These are phyloP conservation scores for Odontamblyopus lacepedii DNA, from an alignment of 2,797 vertebrate species.

Conservation along the genomic window DNA sequence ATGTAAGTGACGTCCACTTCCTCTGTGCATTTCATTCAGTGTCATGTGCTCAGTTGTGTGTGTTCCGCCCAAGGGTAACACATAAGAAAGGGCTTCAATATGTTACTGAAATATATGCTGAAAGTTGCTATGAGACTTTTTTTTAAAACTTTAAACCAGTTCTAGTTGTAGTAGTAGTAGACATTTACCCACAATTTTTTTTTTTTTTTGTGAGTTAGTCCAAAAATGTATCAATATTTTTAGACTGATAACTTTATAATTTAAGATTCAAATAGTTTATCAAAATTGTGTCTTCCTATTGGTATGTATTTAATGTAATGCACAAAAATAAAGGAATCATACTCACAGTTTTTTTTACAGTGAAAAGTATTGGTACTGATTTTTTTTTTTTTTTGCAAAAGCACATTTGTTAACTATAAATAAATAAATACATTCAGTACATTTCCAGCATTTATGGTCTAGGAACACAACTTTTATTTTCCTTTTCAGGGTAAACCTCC, in stretches of 20 bases:
- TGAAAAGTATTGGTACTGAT: too few relatives aligned
- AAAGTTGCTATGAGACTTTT: neutral
- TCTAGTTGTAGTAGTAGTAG: too few relatives aligned
- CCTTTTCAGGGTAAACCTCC: conserved; percentile 25
- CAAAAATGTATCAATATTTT: neutral
- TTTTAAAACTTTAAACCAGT: too few relatives aligned
- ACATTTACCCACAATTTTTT: too few relatives aligned
- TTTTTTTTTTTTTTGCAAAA: neutral
- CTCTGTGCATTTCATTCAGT: conserved; percentile 1
- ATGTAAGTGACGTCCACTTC: conserved; percentile 2
- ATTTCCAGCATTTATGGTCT: conserved; percentile 51
- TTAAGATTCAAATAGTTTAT: neutral
- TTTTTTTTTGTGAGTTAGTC: neutral
- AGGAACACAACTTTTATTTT: conserved; percentile 53
- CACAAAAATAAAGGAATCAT: neutral
- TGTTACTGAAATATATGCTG: neutral
- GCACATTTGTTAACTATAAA: neutral
- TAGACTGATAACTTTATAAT: neutral
- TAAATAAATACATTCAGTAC: conserved; percentile 5
- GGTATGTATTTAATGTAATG: neutral
- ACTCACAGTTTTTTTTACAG: too few relatives aligned
- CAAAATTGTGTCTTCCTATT: neutral
- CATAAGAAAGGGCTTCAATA: conserved; percentile 23
- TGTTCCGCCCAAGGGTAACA: conserved; percentile 33
- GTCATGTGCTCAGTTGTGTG: conserved; percentile 33